Conservation (phyloP, 1,140 invertebrate species). For the Oscheius sp. region DNA sequence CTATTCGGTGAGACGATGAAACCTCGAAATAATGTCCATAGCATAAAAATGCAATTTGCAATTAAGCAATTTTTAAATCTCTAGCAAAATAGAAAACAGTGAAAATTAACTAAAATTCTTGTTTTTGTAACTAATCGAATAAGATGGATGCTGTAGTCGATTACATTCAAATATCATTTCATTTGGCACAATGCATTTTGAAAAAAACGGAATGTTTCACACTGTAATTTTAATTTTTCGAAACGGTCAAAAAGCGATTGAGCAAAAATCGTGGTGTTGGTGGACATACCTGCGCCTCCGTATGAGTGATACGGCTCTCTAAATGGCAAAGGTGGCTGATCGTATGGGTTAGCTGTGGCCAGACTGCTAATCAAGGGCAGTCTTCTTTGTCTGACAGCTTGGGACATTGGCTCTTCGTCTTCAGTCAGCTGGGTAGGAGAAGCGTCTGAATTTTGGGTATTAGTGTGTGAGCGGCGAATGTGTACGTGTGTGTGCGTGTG, state of each 20-base stretch:
- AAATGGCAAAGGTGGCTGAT: constrained; percentile 7
- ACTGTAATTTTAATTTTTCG: constrained; percentile 10
- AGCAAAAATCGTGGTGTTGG: constrained; percentile 2
- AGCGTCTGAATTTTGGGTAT: constrained; percentile 5
- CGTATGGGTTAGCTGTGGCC: constrained; percentile 5
- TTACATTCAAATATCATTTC: no score
- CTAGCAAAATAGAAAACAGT: no score
- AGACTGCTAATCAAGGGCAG: constrained; percentile 34
- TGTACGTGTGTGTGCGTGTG: background rate
- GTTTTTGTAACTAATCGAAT: no score
- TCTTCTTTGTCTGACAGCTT: constrained; percentile 20
- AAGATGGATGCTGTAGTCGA: no score
- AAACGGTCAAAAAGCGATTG: constrained; percentile 1
- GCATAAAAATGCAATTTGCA: no score
- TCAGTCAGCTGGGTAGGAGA: constrained; percentile 23
- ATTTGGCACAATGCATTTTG: no score
- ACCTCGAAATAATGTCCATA: no score
- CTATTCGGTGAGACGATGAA: no score
- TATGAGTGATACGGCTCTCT: background rate
- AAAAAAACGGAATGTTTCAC: background rate
- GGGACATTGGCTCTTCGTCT: constrained; percentile 35
- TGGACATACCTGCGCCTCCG: background rate
- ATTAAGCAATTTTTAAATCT: no score
- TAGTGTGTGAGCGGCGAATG: background rate
- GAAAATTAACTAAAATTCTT: no score